Evolutionary conservation across 2,113 vertebrate genomes (phyloP).

Genomic region (Gymnogyps californianus): DNA sequence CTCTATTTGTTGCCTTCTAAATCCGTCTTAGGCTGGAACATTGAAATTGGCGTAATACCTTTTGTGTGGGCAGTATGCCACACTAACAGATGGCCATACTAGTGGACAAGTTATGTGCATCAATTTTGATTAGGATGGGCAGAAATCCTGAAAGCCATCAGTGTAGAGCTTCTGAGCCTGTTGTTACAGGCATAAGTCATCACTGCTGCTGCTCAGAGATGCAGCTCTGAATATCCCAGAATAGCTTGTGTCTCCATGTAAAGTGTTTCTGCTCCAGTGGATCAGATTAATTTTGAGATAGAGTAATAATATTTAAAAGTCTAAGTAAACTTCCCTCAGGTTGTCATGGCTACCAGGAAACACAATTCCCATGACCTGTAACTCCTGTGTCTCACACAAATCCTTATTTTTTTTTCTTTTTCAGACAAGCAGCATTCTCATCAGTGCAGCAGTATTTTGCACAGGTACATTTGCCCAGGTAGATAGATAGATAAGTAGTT

Average conservation of each 20-base stretch:
- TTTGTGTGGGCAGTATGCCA: conserved; percentile 5
- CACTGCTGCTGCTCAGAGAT: background rate
- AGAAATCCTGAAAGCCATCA: conserved; percentile 35
- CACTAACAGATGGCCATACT: conserved; percentile 17
- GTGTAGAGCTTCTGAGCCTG: background rate
- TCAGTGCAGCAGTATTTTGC: background rate
- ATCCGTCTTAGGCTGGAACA: background rate
- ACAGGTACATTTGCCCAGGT: background rate
- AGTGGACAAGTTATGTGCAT: conserved; percentile 16
- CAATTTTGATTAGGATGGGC: conserved; percentile 42
- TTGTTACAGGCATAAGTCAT: background rate
- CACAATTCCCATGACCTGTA: background rate
- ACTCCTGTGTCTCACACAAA: background rate
- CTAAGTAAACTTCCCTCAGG: background rate
- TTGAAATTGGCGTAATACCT: conserved; percentile 17
- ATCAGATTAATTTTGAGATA: background rate
- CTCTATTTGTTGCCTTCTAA: background rate
- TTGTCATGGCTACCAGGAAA: background rate
- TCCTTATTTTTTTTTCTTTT: background rate
- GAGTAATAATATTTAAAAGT: background rate
- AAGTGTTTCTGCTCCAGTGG: background rate
- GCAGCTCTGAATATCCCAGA: background rate
- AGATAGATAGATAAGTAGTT: background rate
- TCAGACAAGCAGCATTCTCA: background rate
- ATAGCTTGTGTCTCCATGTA: background rate